A percentile compares a stretch with the other conserved stretches of the same genome.
phyloP scores from a whole-genome alignment of 2,797 vertebrate species.

The Coluber constrictor region DNA sequence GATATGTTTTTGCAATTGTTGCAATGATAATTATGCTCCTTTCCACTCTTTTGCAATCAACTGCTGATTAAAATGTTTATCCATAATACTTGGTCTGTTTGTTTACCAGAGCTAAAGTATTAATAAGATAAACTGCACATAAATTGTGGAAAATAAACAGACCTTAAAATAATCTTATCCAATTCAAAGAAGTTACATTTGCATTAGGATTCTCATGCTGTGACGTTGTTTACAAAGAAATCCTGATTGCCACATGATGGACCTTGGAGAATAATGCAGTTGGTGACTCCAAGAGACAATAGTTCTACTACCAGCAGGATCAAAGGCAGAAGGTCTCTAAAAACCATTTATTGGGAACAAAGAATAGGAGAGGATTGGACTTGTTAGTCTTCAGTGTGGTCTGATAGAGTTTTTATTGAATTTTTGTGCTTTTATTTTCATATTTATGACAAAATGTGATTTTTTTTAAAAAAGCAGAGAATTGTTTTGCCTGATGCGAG shows the following conservation, averaged over 20 bases:
- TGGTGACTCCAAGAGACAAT: not conserved
- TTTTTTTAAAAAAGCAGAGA: not conserved
- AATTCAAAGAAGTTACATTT: constrained; percentile 26
- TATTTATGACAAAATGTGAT: not conserved
- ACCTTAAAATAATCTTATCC: constrained; percentile 4
- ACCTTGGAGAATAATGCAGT: not conserved
- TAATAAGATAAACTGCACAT: not conserved
- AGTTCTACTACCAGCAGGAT: not conserved
- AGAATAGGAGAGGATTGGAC: not conserved
- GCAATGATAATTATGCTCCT: not conserved
- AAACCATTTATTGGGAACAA: not conserved
- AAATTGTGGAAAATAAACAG: constrained; percentile 12
- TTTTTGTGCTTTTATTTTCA: not conserved
- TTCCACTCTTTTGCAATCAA: not conserved
- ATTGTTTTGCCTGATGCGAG: not conserved
- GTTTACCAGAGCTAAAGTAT: not conserved
- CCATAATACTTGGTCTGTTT: not conserved
- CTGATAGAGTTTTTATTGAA: not conserved
- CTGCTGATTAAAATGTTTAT: constrained; percentile 12
- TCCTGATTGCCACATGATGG: not conserved
- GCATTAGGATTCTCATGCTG: not conserved
- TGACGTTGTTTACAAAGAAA: not conserved
- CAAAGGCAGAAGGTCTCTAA: not conserved
- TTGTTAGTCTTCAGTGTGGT: not conserved
- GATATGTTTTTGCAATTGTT: not conserved